Conservation (phyloP, 2,888 invertebrate genomes). For the Trilocha varians region DNA sequence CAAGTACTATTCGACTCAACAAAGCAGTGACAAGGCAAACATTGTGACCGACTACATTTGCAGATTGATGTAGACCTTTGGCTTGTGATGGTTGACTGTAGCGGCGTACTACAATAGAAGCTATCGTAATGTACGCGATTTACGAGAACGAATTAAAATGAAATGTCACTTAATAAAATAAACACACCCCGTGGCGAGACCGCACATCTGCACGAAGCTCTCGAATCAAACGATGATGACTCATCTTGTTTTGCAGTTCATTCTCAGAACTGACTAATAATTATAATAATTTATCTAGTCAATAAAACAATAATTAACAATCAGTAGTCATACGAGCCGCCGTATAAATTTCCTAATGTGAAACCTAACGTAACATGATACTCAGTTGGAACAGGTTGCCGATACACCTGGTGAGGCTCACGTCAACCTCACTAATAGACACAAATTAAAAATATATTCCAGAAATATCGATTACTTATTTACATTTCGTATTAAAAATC, state of each 20-base stretch:
- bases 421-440: constrained; percentile 54
- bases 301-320: constrained; percentile 68
- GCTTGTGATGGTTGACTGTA: constrained; percentile 31
- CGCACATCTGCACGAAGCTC: constrained; percentile 39
- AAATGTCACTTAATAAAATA: constrained; percentile 68
- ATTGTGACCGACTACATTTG: constrained; percentile 37
- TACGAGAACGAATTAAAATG: constrained; percentile 57
- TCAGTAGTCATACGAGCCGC: constrained; percentile 64
- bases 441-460: constrained; percentile 38
- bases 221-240: constrained; percentile 51
- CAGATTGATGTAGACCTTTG: constrained; percentile 38
- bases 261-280: constrained; percentile 65
- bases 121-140: constrained; percentile 54
- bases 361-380: constrained; percentile 68
- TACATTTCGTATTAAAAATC: background rate
- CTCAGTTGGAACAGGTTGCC: constrained; percentile 49
- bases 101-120: constrained; percentile 43
- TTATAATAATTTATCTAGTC: constrained; percentile 62
- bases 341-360: constrained; percentile 72
- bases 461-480: constrained; percentile 36
- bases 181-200: constrained; percentile 48
- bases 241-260: constrained; percentile 67
- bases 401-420: constrained; percentile 53
- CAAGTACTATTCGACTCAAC: background rate
- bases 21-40: constrained; percentile 26